These are phyloP conservation scores for Brenthis hecate DNA, from an alignment of 2,888 invertebrate genomes.

Conservation along the genomic window DNA sequence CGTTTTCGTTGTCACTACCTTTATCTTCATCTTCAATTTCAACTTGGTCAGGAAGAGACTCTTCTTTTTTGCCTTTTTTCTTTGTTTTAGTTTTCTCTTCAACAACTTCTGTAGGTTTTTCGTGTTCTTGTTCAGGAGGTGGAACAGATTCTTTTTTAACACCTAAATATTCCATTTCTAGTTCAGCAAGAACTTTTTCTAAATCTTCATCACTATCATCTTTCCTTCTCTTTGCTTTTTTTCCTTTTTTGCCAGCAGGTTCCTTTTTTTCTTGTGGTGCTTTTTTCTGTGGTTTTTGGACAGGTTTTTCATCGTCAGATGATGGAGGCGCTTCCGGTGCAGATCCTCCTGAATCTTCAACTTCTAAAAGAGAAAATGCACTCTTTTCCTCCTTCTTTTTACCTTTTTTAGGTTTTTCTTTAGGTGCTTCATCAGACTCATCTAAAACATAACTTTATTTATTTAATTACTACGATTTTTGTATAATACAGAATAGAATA, in stretches of 20 bases:
- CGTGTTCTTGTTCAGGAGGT: slow-evolving; percentile 65
- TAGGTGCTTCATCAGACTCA: slow-evolving; percentile 72
- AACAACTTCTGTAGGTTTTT: slow-evolving; percentile 59
- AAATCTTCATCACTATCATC: slow-evolving; percentile 91
- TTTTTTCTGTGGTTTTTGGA: slow-evolving; percentile 64
- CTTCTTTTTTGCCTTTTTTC: slow-evolving; percentile 68
- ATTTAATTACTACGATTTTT: background rate
- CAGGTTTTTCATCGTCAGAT: slow-evolving; percentile 72
- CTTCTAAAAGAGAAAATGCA: slow-evolving; percentile 86
- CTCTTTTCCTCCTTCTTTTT: slow-evolving; percentile 80
- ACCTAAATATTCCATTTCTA: slow-evolving; percentile 90
- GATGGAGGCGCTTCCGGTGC: slow-evolving; percentile 69
- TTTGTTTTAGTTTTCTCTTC: slow-evolving; percentile 71
- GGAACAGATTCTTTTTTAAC: slow-evolving; percentile 76
- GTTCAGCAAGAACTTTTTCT: slow-evolving; percentile 91
- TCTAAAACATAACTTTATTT: slow-evolving; percentile 45
- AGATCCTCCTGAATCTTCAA: slow-evolving; percentile 84
- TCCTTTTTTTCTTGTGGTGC: slow-evolving; percentile 69
- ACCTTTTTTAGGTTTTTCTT: slow-evolving; percentile 71
- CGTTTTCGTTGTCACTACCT: slow-evolving; percentile 80
- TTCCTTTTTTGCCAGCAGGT: slow-evolving; percentile 85
- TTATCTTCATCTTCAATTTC: slow-evolving; percentile 64
- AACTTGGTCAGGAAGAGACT: slow-evolving; percentile 50
- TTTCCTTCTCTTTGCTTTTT: slow-evolving; percentile 87
- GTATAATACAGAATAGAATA: too few species aligned